Percentiles rank a stretch among this genome's conserved stretches.
Evolutionary conservation across 2,113 vertebrate genomes (phyloP).

Genomic region (Coracopsis vasa): DNA sequence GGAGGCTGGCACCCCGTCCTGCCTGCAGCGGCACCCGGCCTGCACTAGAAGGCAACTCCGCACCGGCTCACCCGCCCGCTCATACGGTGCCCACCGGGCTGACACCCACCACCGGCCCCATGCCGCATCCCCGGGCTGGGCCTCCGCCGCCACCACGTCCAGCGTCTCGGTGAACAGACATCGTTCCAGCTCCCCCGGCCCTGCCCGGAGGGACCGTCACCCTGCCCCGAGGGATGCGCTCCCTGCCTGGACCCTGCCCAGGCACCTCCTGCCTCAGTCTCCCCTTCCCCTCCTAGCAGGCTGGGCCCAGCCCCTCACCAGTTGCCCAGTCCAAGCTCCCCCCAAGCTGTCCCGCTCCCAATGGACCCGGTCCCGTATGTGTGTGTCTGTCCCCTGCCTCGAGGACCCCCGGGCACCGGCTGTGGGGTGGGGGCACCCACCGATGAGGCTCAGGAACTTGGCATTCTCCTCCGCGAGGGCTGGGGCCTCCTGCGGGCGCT

Average conservation of each 20-base stretch:
- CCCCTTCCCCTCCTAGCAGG: fast-evolving
- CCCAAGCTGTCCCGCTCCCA: fast-evolving
- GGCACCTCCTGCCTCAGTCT: neutral
- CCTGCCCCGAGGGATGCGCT: slow-evolving; percentile 37
- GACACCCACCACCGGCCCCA: slow-evolving; percentile 77
- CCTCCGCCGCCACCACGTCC: slow-evolving; percentile 64
- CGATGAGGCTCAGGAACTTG: neutral
- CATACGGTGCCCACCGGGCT: slow-evolving; percentile 66
- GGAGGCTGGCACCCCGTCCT: slow-evolving; percentile 73
- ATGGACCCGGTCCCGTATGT: no score
- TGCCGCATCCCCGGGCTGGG: slow-evolving; percentile 14
- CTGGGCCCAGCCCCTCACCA: neutral
- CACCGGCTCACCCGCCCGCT: neutral
- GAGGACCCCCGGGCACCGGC: neutral
- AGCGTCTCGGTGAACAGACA: slow-evolving; percentile 80
- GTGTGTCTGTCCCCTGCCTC: no score
- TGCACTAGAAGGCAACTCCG: slow-evolving; percentile 76
- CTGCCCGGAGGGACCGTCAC: slow-evolving; percentile 36
- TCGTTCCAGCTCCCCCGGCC: slow-evolving; percentile 65
- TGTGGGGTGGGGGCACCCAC: neutral
- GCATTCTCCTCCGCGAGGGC: neutral
- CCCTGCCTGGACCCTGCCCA: neutral
- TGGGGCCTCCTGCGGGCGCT: neutral
- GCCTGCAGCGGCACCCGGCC: slow-evolving; percentile 68
- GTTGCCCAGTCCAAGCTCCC: neutral